Conservation (phyloP, 2,113 vertebrate genomes). For the Cnemophilus loriae region DNA sequence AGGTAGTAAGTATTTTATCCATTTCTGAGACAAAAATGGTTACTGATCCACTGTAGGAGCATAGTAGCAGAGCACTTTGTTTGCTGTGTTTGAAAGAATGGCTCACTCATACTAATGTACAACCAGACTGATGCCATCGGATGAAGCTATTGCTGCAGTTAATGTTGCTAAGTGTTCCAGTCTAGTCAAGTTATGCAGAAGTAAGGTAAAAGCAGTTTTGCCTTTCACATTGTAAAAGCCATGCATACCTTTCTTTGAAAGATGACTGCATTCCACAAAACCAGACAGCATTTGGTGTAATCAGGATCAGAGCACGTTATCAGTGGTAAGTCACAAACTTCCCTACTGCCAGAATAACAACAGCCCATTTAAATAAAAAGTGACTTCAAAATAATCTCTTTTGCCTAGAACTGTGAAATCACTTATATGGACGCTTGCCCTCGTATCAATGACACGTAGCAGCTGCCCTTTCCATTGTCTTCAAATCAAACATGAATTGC, state of each 20-base stretch:
- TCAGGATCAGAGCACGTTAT: background rate
- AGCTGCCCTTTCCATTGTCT: background rate
- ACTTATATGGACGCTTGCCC: background rate
- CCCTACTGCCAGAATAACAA: background rate
- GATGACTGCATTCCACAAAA: background rate
- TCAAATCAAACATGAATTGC: background rate
- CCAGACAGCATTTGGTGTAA: background rate
- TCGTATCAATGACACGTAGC: background rate
- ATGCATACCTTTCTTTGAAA: background rate
- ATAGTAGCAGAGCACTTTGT: background rate
- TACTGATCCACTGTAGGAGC: background rate
- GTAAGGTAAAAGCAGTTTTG: background rate
- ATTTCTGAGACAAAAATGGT: background rate
- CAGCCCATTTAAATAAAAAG: background rate
- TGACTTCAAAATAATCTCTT: background rate
- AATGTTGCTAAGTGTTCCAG: background rate
- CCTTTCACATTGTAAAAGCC: background rate
- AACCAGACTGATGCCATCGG: background rate
- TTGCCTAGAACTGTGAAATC: background rate
- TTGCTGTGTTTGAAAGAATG: background rate
- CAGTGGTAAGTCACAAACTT: background rate
- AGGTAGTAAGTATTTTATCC: background rate
- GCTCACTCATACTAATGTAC: background rate
- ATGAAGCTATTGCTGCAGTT: background rate
- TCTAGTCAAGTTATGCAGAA: background rate